Evolutionary conservation across 2,113 vertebrate genomes (phyloP).

Genomic region (Hypomesus transpacificus): DNA sequence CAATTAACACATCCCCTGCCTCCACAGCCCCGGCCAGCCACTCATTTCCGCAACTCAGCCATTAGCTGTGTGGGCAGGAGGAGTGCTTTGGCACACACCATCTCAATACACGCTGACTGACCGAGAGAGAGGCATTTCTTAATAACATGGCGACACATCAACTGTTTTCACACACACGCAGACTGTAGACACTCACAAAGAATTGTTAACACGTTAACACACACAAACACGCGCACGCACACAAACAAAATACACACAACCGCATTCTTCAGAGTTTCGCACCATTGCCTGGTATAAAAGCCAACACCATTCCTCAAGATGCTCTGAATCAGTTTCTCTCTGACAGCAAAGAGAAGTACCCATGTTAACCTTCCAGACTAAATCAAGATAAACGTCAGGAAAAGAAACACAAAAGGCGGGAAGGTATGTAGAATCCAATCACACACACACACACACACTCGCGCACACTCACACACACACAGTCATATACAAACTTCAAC

Average conservation of each 20-base stretch:
- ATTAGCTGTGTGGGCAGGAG: slow-evolving; percentile 69
- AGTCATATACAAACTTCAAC: slow-evolving; percentile 33
- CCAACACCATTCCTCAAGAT: slow-evolving; percentile 27
- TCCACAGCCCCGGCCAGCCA: slow-evolving; percentile 56
- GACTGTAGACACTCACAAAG: neutral
- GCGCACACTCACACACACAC: slow-evolving; percentile 49
- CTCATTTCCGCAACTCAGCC: slow-evolving; percentile 55
- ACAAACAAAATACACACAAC: slow-evolving; percentile 32
- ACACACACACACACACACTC: slow-evolving; percentile 9
- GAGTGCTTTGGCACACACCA: slow-evolving; percentile 48
- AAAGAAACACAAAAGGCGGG: slow-evolving; percentile 32
- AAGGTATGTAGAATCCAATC: neutral
- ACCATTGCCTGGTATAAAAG: slow-evolving; percentile 43
- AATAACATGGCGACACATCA: slow-evolving; percentile 12
- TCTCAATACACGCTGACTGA: slow-evolving; percentile 50
- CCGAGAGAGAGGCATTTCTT: slow-evolving; percentile 6
- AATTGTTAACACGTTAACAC: neutral
- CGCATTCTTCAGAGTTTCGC: slow-evolving; percentile 38
- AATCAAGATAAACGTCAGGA: slow-evolving; percentile 67
- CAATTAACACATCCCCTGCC: slow-evolving; percentile 79
- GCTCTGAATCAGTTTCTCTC: slow-evolving; percentile 60
- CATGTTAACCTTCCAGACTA: slow-evolving; percentile 60
- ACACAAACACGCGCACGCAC: slow-evolving; percentile 14
- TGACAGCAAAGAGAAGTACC: slow-evolving; percentile 53
- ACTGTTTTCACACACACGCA: slow-evolving; percentile 42